Conservation (phyloP, 2,888 invertebrate species). For the Agonopterix subpropinquella region DNA sequence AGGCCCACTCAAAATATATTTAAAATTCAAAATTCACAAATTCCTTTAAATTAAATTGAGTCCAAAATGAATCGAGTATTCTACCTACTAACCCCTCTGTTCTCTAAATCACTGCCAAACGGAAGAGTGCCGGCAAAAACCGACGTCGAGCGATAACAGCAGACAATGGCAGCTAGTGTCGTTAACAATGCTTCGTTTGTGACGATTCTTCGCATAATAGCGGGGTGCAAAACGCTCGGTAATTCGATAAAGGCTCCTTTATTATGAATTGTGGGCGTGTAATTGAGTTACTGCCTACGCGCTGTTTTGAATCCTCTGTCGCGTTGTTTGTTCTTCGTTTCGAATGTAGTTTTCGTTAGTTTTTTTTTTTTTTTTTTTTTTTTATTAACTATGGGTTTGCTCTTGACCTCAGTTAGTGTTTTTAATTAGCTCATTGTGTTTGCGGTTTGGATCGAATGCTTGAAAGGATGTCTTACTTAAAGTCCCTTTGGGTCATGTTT, state of each 20-base stretch:
- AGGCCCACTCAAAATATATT: no score
- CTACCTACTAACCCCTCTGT: conserved; percentile 37
- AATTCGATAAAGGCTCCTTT: conserved; percentile 69
- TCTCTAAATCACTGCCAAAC: conserved; percentile 37
- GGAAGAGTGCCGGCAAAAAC: conserved; percentile 69
- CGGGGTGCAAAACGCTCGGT: conserved; percentile 61
- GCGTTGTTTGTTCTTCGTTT: conserved; percentile 32
- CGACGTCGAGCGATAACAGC: conserved; percentile 64
- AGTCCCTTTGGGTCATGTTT: no score
- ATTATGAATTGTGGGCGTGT: conserved; percentile 64
- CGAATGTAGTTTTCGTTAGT: conserved; percentile 4
- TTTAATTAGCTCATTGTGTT: conserved; percentile 17
- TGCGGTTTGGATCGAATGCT: not conserved
- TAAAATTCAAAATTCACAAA: no score
- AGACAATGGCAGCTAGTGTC: conserved; percentile 70
- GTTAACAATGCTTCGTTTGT: conserved; percentile 72
- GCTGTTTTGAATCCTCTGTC: conserved; percentile 41
- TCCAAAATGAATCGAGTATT: not conserved
- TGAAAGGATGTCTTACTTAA: not conserved
- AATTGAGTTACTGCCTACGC: conserved; percentile 58
- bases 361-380: no score
- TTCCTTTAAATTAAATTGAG: no score
- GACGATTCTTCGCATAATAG: conserved; percentile 71
- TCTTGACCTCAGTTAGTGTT: no score
- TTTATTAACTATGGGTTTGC: no score